phyloP scores from a whole-genome alignment of 2,113 vertebrate genomes.

The Cathartes aura region DNA sequence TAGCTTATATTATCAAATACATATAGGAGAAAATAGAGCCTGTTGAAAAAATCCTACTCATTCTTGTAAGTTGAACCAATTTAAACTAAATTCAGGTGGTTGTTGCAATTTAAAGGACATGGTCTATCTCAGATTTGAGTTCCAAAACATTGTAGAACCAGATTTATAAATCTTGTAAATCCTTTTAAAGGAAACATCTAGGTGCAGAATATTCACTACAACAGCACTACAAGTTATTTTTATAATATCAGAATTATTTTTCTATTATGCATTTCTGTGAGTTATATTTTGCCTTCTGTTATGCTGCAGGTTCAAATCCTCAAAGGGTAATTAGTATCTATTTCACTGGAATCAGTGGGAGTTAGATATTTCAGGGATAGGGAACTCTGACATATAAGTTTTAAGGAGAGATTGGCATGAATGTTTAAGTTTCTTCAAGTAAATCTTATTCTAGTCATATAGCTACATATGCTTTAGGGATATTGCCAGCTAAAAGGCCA shows the following conservation, averaged over 20 bases:
- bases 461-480: background rate
- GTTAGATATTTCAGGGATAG: background rate
- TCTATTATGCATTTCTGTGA: background rate
- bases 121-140: background rate
- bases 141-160: background rate
- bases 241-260: background rate
- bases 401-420: background rate
- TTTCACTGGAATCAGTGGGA: constrained; percentile 30
- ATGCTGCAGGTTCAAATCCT: background rate
- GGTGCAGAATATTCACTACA: background rate
- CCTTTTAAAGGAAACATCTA: background rate
- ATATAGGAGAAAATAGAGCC: background rate
- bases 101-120: background rate
- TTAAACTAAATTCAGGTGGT: background rate
- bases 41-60: background rate
- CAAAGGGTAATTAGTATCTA: constrained; percentile 1
- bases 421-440: background rate
- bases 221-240: background rate
- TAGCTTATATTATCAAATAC: background rate
- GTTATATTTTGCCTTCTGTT: constrained; percentile 32
- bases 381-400: constrained; percentile 4
- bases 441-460: background rate
- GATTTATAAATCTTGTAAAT: background rate
- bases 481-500: background rate
- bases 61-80: background rate